phyloP scores from a whole-genome alignment of 2,113 vertebrate species.

The Vicugna pacos region DNA sequence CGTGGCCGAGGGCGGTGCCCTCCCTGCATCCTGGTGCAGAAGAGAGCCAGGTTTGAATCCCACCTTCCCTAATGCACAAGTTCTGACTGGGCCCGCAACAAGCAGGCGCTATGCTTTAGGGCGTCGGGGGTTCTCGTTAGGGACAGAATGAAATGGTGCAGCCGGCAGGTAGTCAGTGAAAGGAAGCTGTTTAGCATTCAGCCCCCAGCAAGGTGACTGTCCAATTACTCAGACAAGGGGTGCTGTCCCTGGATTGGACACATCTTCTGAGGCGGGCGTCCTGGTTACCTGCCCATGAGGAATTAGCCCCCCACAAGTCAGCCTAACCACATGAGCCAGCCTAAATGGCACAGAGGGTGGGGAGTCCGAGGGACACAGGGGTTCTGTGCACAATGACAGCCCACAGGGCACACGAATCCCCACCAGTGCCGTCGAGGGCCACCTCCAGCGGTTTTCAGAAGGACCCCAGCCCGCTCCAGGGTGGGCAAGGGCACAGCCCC shows the following conservation, averaged over 20 bases:
- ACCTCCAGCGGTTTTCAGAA: background rate
- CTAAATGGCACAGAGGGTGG: background rate
- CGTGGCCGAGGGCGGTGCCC: background rate
- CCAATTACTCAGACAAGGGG: background rate
- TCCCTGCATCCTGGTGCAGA: background rate
- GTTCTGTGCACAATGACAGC: background rate
- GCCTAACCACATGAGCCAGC: background rate
- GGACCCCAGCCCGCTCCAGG: background rate
- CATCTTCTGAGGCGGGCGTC: rapidly evolving
- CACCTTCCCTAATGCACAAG: background rate
- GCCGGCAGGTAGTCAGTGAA: background rate
- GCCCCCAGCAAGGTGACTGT: background rate
- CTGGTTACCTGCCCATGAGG: background rate
- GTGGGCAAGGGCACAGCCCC: background rate
- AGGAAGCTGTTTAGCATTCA: background rate
- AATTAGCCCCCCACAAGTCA: background rate
- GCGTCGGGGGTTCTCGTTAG: background rate
- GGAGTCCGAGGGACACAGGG: background rate
- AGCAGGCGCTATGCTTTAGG: background rate
- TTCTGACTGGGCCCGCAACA: background rate
- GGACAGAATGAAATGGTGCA: background rate
- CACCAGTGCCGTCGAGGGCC: background rate
- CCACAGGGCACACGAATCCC: background rate
- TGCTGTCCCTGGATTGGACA: too few species aligned
- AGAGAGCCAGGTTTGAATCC: background rate